Base-by-base conservation (phyloP, 2,113 vertebrate species). In the Cairina moschata region DNA sequence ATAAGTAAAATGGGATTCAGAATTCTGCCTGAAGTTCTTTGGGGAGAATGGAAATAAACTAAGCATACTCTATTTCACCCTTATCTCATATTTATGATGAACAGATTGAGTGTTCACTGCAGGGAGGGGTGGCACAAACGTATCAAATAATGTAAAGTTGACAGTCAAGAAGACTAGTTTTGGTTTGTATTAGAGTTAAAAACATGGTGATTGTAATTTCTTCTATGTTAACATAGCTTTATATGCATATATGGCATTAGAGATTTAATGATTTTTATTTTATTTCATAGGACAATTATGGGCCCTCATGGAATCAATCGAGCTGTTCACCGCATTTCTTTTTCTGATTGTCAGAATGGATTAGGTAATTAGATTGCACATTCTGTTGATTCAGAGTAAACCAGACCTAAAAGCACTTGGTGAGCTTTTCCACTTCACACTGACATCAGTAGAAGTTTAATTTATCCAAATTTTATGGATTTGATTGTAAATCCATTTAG, bases 261-360 rank as follows among this genome's bases (percentile, higher is more conserved):
- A 32, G 48, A 22, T 81, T 50, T 46, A 86, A 55, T 85, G 7
- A 18, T 15, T 86, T 83, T 44, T 73, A 4, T 65, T 93, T 83
- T 76, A 89, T 96, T 91, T 74, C 67, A 80, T 95, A 99, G 99
- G 98, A 98, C 97, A 21, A 98, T 98, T 90, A 99, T 99, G 98
- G 98, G 98, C 46, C 98, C 98, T 6, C 98, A 98, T 32, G 98
- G 98, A 94, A 98, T 98, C 95, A 98, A 97, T 90, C 98, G 98
- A 88, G 97, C 98, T 48, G 98, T 99, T 40, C 98, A 98, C 71
- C 98, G 97, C 89, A 63, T 99, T 91, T 98, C 98, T 63, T 98
- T 99, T 91, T 97, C 98, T 16, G 98, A 99, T 73, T 99, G 98
- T 92, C 98, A 96, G 77, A 98, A 98, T 74, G 98, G 99, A 96